Evolutionary conservation across 1,140 invertebrate species (phyloP).

Genomic region (Tetramorium alpestre): DNA sequence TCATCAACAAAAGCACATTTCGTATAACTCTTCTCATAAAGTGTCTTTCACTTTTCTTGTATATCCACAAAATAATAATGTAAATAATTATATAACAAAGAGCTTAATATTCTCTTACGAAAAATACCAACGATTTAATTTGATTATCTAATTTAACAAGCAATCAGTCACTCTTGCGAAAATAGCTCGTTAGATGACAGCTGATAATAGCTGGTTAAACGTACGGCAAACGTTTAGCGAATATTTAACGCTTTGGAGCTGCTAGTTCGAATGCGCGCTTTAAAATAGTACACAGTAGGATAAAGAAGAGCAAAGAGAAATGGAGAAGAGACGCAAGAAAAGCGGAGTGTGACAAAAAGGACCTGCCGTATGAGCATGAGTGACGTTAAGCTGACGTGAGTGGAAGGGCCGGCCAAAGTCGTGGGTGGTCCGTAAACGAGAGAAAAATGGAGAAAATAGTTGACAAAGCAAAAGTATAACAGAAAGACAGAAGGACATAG

Average conservation of each 20-base stretch:
- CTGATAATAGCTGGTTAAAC: constrained; percentile 4
- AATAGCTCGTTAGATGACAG: background rate
- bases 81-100: background rate
- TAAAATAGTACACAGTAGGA: constrained; percentile 34
- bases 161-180: background rate
- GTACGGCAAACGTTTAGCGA: background rate
- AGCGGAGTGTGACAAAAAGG: constrained; percentile 66
- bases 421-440: constrained; percentile 67
- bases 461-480: constrained; percentile 47
- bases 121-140: background rate
- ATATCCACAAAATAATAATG: background rate
- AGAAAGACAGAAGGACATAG: background rate
- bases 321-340: constrained; percentile 1
- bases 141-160: constrained; percentile 5
- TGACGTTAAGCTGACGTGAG: constrained; percentile 76
- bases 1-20: background rate
- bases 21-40: background rate
- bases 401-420: constrained; percentile 68
- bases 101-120: background rate
- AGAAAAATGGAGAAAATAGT: constrained; percentile 13
- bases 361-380: constrained; percentile 63
- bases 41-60: background rate
- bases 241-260: background rate
- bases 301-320: constrained; percentile 17
- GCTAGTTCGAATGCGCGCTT: constrained; percentile 17